phyloP scores from a whole-genome alignment of 1,140 invertebrate species.

The Achroia grisella region DNA sequence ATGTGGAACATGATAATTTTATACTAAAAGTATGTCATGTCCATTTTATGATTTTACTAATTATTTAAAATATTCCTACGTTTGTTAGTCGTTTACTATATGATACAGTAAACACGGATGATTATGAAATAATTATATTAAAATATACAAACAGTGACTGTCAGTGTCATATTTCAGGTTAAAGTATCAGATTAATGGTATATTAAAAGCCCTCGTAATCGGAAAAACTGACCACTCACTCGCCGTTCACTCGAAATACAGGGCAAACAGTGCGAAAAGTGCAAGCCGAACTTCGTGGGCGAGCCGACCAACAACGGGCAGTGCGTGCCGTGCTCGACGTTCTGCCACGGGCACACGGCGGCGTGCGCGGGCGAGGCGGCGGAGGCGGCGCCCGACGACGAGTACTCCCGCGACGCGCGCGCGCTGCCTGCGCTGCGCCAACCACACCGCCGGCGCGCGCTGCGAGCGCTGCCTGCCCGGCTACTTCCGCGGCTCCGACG shows the following conservation, averaged over 20 bases:
- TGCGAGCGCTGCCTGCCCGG: slow-evolving; percentile 91
- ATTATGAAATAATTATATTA: no score
- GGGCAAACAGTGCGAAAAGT: slow-evolving; percentile 89
- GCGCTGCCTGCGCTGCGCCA: slow-evolving; percentile 88
- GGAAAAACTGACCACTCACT: no score
- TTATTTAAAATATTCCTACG: no score
- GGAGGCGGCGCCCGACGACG: slow-evolving; percentile 68
- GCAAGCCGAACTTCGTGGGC: slow-evolving; percentile 91
- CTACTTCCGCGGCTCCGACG: slow-evolving; percentile 88
- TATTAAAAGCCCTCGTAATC: no score
- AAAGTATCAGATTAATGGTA: no score
- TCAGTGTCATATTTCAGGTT: no score
- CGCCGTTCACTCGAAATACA: no score
- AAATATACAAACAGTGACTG: no score
- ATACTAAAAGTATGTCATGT: no score
- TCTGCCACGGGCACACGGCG: slow-evolving; percentile 92
- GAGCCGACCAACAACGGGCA: slow-evolving; percentile 89
- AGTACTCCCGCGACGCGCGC: slow-evolving; percentile 80
- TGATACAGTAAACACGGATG: no score
- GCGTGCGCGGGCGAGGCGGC: slow-evolving; percentile 79
- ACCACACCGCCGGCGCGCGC: slow-evolving; percentile 87
- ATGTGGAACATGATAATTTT: no score
- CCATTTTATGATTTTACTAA: no score
- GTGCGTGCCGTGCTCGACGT: slow-evolving; percentile 90
- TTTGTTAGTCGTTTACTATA: neutral